These are phyloP conservation scores for Synanthedon andrenaeformis DNA, from an alignment of 2,888 invertebrate genomes.

Conservation along the genomic window DNA sequence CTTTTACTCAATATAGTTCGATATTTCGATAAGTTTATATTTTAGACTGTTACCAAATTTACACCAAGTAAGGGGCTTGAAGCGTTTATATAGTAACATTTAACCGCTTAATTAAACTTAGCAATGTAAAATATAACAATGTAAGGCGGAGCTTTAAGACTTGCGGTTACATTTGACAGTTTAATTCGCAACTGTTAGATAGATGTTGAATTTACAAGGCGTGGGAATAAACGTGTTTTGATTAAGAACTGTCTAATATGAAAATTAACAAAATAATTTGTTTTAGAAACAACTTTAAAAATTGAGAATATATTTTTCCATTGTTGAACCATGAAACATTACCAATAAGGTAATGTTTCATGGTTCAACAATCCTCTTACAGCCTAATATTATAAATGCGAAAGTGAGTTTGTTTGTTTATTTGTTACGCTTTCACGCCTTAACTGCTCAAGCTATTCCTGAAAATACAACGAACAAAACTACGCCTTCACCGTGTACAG, in stretches of 20 bases:
- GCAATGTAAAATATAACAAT: slow-evolving; percentile 19
- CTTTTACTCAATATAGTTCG: background rate
- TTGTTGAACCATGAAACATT: no score
- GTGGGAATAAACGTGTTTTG: no score
- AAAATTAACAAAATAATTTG: background rate
- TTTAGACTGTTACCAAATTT: background rate
- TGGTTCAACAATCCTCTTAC: no score
- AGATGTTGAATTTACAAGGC: background rate
- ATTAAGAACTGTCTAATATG: background rate
- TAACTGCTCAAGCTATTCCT: no score
- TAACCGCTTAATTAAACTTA: slow-evolving; percentile 40
- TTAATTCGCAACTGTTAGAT: background rate
- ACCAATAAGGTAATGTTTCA: no score
- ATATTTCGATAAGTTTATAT: background rate
- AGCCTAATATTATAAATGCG: no score
- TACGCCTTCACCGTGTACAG: no score
- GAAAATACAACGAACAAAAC: no score
- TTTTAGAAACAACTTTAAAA: background rate
- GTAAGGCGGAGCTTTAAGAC: slow-evolving; percentile 5
- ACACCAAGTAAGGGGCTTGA: slow-evolving; percentile 11
- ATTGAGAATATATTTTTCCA: no score
- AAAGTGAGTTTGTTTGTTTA: no score
- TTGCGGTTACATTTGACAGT: background rate
- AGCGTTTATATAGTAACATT: slow-evolving; percentile 24
- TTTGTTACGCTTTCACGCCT: no score